Conservation (phyloP, 2,888 invertebrate species). For the Caenorhabditis uteleia region DNA sequence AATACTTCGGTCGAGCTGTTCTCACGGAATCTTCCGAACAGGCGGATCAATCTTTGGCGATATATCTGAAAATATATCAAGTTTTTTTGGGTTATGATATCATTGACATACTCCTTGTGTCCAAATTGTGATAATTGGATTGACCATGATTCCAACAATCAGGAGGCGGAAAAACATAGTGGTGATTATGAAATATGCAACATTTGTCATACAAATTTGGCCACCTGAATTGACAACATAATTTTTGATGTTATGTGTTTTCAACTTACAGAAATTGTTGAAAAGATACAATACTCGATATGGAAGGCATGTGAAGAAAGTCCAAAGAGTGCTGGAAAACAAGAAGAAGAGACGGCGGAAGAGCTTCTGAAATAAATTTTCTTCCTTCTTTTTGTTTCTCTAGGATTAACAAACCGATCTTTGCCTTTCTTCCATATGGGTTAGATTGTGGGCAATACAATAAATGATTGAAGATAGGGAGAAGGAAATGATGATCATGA, state of each 20-base stretch:
- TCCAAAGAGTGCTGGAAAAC: slow-evolving; percentile 68
- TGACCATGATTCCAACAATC: slow-evolving; percentile 66
- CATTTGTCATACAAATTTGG: slow-evolving; percentile 6
- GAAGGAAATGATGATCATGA: slow-evolving; percentile 64
- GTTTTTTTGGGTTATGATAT: background rate
- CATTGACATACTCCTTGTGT: slow-evolving; percentile 59
- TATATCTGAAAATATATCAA: slow-evolving; percentile 23
- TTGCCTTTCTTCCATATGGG: slow-evolving; percentile 56
- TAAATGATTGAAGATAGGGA: slow-evolving; percentile 64
- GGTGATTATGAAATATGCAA: slow-evolving; percentile 18
- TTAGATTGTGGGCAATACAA: slow-evolving; percentile 63
- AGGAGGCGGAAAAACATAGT: slow-evolving; percentile 58
- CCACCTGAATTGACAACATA: slow-evolving; percentile 6
- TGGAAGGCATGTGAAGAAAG: slow-evolving; percentile 67
- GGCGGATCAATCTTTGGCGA: slow-evolving; percentile 25
- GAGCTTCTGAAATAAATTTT: slow-evolving; percentile 54
- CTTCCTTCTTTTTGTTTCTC: background rate
- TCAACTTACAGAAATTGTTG: slow-evolving; percentile 37
- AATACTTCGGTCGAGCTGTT: slow-evolving; percentile 34
- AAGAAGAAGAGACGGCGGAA: slow-evolving; percentile 68
- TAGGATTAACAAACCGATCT: slow-evolving; percentile 43
- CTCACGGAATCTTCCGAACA: slow-evolving; percentile 26
- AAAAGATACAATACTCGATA: slow-evolving; percentile 63
- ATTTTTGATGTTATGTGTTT: background rate
- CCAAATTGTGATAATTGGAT: slow-evolving; percentile 65